Percentiles rank a stretch among this genome's conserved stretches.
phyloP scores from a whole-genome alignment of 2,888 invertebrate genomes.

The Chironomus tentans region DNA sequence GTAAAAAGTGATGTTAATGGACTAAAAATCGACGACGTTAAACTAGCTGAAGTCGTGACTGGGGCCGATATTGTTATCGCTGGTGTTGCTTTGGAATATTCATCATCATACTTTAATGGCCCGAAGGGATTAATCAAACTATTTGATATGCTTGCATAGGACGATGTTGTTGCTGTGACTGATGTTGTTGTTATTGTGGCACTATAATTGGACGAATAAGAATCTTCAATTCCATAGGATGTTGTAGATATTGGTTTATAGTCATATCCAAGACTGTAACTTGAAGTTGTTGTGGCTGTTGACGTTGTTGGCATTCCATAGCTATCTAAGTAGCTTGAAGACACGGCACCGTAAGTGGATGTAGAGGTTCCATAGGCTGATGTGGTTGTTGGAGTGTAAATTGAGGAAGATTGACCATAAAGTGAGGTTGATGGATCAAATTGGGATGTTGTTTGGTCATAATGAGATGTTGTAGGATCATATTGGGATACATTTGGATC shows the following conservation, averaged over 20 bases:
- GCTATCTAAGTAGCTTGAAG: no score
- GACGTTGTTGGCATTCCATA: not conserved
- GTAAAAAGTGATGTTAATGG: not conserved
- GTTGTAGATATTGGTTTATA: not conserved
- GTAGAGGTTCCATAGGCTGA: no score
- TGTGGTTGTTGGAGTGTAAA: not conserved
- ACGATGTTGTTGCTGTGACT: not conserved
- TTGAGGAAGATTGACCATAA: not conserved
- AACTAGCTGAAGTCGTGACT: constrained; percentile 1
- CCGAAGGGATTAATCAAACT: constrained; percentile 17
- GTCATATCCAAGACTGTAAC: not conserved
- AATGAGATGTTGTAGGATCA: not conserved
- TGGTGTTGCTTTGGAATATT: not conserved
- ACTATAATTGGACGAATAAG: not conserved
- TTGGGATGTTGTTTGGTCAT: not conserved
- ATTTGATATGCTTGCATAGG: not conserved
- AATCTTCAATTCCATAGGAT: not conserved
- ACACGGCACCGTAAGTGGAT: no score
- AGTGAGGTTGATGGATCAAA: not conserved
- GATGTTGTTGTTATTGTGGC: not conserved
- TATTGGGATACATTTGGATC: not conserved
- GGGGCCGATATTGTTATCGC: constrained; percentile 26
- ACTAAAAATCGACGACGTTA: not conserved
- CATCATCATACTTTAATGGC: constrained; percentile 26
- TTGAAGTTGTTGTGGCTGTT: not conserved